Evolutionary conservation across 2,797 vertebrate species (phyloP).

Genomic region (Pseudomugil gertrudae): DNA sequence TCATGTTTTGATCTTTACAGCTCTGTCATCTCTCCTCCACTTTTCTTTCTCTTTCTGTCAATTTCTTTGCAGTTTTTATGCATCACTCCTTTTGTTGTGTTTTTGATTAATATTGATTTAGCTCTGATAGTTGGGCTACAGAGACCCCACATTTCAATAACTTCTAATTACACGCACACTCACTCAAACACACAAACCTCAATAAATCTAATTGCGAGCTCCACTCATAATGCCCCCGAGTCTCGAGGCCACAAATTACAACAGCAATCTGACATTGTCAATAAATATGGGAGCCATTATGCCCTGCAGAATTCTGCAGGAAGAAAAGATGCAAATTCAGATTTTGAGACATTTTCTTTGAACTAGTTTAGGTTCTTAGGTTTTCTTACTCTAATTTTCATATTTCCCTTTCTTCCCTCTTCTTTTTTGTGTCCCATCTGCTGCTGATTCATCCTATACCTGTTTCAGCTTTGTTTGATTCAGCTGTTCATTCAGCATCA

Average conservation of each 20-base stretch:
- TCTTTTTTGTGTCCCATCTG: constrained; percentile 9
- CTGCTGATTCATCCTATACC: constrained; percentile 20
- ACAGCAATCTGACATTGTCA: constrained; percentile 71
- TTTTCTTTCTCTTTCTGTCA: not conserved
- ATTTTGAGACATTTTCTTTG: constrained; percentile 39
- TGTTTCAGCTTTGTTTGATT: constrained; percentile 51
- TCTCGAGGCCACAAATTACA: constrained; percentile 72
- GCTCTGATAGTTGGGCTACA: constrained; percentile 66
- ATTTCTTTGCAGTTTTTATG: constrained; percentile 61
- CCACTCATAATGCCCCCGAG: constrained; percentile 55
- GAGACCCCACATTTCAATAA: constrained; percentile 76
- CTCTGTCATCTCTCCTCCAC: not conserved
- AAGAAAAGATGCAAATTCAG: constrained; percentile 57
- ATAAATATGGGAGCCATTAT: constrained; percentile 70
- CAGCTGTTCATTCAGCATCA: constrained; percentile 75
- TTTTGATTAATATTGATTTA: constrained; percentile 81
- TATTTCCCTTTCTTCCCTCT: constrained; percentile 2
- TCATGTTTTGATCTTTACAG: not conserved
- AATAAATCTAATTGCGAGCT: constrained; percentile 74
- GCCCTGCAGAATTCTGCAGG: constrained; percentile 35
- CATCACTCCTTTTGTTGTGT: constrained; percentile 45
- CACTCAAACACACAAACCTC: constrained; percentile 41
- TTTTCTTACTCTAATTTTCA: constrained; percentile 17
- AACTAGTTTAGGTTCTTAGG: not conserved
- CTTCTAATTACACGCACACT: constrained; percentile 67